A percentile compares a stretch with the other conserved stretches of the same genome.
These are phyloP conservation scores for Hesperophylax magnus DNA, from an alignment of 1,140 invertebrate genomes.

Conservation along the genomic window DNA sequence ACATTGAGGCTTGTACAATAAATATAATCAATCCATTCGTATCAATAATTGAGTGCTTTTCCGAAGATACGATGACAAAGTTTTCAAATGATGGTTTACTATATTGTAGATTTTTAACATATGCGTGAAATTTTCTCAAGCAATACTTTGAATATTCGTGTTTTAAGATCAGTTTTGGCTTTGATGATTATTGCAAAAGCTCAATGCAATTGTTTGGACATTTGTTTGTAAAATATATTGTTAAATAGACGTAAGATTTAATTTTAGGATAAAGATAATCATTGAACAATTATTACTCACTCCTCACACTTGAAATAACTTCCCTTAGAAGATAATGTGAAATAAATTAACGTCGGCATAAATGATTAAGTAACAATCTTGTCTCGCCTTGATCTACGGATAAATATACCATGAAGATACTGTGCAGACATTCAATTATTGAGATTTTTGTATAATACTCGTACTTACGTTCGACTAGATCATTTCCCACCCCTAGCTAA, in stretches of 20 bases:
- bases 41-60: slow-evolving; percentile 25
- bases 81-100: slow-evolving; percentile 10
- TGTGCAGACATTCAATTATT: no score
- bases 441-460: no score
- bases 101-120: slow-evolving; percentile 22
- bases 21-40: slow-evolving; percentile 11
- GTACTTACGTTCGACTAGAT: no score
- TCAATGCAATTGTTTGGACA: slow-evolving; percentile 43
- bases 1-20: slow-evolving; percentile 22
- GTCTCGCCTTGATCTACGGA: no score
- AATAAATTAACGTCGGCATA: no score
- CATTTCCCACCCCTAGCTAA: no score
- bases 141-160: slow-evolving; percentile 43
- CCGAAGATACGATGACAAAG: background rate
- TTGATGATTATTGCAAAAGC: slow-evolving; percentile 33
- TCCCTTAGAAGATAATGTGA: background rate
- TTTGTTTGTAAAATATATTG: slow-evolving; percentile 36
- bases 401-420: no score
- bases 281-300: background rate
- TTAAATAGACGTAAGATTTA: slow-evolving; percentile 32
- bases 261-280: background rate
- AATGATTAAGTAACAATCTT: no score
- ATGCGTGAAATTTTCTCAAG: slow-evolving; percentile 47
- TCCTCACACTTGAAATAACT: slow-evolving; percentile 21
- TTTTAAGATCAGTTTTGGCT: slow-evolving; percentile 40